Evolutionary conservation across 2,888 invertebrate species (phyloP).

Genomic region (Mimas tiliae): DNA sequence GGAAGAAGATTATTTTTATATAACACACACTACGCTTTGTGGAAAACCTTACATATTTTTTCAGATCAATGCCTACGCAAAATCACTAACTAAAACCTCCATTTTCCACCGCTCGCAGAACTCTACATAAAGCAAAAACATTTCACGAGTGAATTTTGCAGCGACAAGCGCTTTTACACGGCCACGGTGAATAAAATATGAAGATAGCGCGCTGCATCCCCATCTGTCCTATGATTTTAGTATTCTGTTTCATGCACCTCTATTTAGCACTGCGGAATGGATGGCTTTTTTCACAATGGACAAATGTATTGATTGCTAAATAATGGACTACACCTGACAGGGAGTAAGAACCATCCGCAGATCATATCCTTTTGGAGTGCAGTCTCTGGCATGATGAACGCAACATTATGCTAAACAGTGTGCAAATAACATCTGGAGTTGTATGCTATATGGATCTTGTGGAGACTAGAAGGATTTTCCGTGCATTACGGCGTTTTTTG

Average conservation of each 20-base stretch:
- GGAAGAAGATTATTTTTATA: no score
- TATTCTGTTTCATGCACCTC: conserved; percentile 25
- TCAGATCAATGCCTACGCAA: neutral
- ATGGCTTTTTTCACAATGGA: neutral
- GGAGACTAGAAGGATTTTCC: no score
- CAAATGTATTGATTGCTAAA: neutral
- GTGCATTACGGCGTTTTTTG: no score
- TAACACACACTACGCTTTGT: no score
- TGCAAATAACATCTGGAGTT: no score
- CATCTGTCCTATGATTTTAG: conserved; percentile 24
- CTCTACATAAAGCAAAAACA: conserved; percentile 25
- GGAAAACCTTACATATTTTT: no score
- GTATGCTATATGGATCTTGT: no score
- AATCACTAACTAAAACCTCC: conserved; percentile 37
- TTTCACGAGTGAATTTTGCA: conserved; percentile 45
- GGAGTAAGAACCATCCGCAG: no score
- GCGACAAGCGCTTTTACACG: conserved; percentile 49
- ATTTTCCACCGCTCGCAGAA: conserved; percentile 34
- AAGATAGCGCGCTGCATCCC: conserved; percentile 33
- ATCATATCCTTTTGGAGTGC: no score
- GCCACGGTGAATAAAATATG: conserved; percentile 59
- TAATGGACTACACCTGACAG: no score
- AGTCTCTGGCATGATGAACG: no score
- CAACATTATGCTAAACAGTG: no score
- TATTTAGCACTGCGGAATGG: conserved; percentile 11